A percentile compares a stretch with the other conserved stretches of the same genome.
Evolutionary conservation across 1,140 invertebrate genomes (phyloP).

Genomic region (Drosophila sproati): DNA sequence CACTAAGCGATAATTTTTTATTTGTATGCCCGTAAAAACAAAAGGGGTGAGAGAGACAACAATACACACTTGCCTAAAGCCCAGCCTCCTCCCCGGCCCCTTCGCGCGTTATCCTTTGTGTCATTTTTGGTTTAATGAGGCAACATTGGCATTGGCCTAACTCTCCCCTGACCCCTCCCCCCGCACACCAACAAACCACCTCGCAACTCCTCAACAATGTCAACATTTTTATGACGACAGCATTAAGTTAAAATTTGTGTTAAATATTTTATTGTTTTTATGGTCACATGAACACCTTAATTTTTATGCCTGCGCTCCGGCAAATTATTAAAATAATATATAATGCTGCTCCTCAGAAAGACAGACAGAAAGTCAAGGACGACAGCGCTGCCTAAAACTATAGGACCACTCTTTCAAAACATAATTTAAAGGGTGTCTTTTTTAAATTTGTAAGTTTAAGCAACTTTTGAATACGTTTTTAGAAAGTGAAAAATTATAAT

Average conservation of each 20-base stretch:
- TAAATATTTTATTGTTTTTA: constrained; percentile 83
- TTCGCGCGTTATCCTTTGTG: constrained; percentile 76
- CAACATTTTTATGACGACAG: constrained; percentile 67
- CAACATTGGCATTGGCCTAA: constrained; percentile 48
- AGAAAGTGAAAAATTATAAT: no score
- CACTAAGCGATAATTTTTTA: constrained; percentile 76
- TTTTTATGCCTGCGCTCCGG: constrained; percentile 34
- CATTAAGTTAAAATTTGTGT: constrained; percentile 83
- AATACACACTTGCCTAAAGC: constrained; percentile 45
- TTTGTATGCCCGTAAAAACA: constrained; percentile 63
- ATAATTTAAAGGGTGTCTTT: no score
- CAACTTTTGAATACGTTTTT: no score
- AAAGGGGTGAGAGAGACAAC: constrained; percentile 32
- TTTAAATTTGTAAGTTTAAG: no score
- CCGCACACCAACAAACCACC: no score
- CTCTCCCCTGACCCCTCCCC: not conserved
- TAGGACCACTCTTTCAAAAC: no score
- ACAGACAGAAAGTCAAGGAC: not conserved
- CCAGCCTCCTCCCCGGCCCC: constrained; percentile 55
- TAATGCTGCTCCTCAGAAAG: not conserved
- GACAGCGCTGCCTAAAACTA: no score
- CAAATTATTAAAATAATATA: constrained; percentile 18
- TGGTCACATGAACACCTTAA: constrained; percentile 73
- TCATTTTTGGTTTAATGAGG: constrained; percentile 82
- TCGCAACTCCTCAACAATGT: not conserved